These are phyloP conservation scores for Drosophila maculinotata DNA, from an alignment of 2,888 invertebrate species.

Conservation along the genomic window DNA sequence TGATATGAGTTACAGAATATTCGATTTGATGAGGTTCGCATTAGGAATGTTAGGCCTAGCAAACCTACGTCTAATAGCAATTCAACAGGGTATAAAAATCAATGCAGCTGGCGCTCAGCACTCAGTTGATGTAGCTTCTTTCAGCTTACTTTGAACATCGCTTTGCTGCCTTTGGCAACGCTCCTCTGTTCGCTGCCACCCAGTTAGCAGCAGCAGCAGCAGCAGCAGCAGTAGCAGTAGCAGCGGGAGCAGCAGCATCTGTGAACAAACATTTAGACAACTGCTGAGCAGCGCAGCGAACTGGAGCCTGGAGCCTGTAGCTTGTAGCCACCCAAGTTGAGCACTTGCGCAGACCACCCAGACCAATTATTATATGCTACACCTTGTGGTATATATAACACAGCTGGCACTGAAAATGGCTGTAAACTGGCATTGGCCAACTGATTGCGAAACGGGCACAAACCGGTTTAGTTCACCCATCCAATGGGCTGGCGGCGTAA, in stretches of 20 bases:
- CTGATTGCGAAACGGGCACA: constrained; percentile 38
- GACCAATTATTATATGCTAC: constrained; percentile 12
- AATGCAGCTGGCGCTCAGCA: constrained; percentile 62
- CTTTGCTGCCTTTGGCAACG: constrained; percentile 11
- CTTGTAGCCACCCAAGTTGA: constrained; percentile 48
- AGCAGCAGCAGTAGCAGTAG: not conserved
- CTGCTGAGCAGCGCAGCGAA: constrained; percentile 47
- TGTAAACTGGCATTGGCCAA: constrained; percentile 60
- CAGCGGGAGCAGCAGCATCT: constrained; percentile 35
- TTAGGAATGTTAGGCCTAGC: not conserved
- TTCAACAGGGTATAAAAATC: constrained; percentile 58
- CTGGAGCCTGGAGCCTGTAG: constrained; percentile 24
- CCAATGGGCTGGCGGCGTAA: constrained; percentile 50
- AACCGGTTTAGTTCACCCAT: constrained; percentile 48
- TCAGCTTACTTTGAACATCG: constrained; percentile 24
- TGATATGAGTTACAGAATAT: too few relatives aligned
- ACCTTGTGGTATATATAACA: constrained; percentile 24
- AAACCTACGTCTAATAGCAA: not conserved
- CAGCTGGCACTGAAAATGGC: constrained; percentile 49
- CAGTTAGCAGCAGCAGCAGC: constrained; percentile 26
- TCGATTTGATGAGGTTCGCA: too few relatives aligned
- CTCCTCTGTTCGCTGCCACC: constrained; percentile 24
- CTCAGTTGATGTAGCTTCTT: constrained; percentile 58
- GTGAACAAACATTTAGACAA: constrained; percentile 69
- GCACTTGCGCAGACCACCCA: constrained; percentile 53